These are phyloP conservation scores for Campoletis sonorensis DNA, from an alignment of 1,140 invertebrate species.

Conservation along the genomic window DNA sequence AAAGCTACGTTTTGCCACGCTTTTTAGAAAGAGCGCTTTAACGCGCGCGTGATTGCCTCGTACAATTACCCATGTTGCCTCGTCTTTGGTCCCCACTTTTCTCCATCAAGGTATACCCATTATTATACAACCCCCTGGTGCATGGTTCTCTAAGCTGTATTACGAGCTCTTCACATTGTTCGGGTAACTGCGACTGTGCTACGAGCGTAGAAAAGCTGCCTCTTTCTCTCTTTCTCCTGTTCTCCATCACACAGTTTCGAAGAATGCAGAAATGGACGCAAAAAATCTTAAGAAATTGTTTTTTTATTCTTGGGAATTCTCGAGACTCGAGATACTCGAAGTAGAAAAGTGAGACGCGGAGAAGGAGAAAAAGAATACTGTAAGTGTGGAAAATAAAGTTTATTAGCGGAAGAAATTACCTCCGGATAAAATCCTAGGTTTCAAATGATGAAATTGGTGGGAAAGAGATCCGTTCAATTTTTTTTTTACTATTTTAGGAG, in stretches of 20 bases:
- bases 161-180: conserved; percentile 10
- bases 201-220: not conserved
- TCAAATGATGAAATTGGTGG: too few relatives aligned
- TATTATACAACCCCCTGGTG: not conserved
- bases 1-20: conserved; percentile 60
- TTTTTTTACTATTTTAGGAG: too few relatives aligned
- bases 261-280: conserved; percentile 10
- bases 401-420: too few relatives aligned
- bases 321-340: not conserved
- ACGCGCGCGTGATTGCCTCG: conserved; percentile 64
- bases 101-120: not conserved
- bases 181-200: conserved; percentile 25
- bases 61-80: conserved; percentile 62
- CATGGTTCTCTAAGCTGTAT: not conserved
- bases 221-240: too few relatives aligned
- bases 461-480: too few relatives aligned
- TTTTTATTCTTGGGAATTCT: not conserved
- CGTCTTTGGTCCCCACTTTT: conserved; percentile 21
- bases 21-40: conserved; percentile 65
- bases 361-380: not conserved
- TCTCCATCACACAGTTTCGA: not conserved
- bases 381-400: not conserved
- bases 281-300: not conserved
- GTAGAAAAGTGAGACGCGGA: not conserved
- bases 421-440: too few relatives aligned